Evolutionary conservation across 1,140 invertebrate genomes (phyloP).

Genomic region (Littorina saxatilis): DNA sequence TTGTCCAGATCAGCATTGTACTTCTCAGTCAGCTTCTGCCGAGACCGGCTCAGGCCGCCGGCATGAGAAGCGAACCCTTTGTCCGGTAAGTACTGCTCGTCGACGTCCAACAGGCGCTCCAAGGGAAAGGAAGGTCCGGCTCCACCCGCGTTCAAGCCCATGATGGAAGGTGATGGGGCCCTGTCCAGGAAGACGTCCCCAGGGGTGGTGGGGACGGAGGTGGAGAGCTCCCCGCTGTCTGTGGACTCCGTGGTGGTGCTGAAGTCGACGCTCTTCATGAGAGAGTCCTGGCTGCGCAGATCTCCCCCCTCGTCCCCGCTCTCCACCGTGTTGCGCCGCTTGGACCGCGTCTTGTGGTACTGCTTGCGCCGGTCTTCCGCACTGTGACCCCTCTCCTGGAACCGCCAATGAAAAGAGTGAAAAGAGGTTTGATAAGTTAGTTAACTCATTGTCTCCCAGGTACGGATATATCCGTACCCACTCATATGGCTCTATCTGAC

Average conservation of each 20-base stretch:
- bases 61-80: neutral
- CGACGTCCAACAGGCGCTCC: constrained; percentile 19
- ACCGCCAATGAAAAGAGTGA: neutral
- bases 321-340: constrained; percentile 40
- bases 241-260: constrained; percentile 49
- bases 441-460: too few species aligned
- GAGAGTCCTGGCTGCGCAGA: constrained; percentile 11
- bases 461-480: too few species aligned
- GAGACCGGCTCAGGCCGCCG: neutral
- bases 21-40: constrained; percentile 19
- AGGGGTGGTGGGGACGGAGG: constrained; percentile 24
- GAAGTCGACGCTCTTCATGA: constrained; percentile 36
- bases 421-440: too few species aligned
- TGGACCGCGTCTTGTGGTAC: constrained; percentile 38
- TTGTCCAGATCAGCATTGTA: neutral
- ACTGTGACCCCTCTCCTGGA: neutral
- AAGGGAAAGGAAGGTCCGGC: neutral
- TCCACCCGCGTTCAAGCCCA: too few species aligned
- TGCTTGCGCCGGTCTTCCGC: constrained; percentile 34
- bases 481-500: too few species aligned
- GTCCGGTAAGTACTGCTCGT: constrained; percentile 29
- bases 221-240: constrained; percentile 31
- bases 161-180: neutral
- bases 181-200: constrained; percentile 28
- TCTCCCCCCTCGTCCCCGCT: constrained; percentile 1